These are phyloP conservation scores for Lutjanus argentimaculatus DNA, from an alignment of 2,797 vertebrate species.

Conservation along the genomic window DNA sequence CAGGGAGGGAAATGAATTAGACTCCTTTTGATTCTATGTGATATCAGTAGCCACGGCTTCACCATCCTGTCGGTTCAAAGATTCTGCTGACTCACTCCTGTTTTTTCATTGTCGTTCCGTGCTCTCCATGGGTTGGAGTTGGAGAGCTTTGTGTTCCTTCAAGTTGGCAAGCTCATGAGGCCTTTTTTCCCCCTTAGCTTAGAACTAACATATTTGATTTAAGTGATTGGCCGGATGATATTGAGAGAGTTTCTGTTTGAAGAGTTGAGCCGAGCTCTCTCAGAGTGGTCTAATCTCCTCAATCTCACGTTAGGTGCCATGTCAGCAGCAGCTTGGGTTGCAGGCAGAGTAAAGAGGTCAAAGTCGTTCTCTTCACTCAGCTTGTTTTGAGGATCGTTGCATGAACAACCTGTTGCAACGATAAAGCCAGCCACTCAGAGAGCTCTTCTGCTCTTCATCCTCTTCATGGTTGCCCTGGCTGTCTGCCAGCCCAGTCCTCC, in stretches of 20 bases:
- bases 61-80: constrained; percentile 66
- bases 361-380: constrained; percentile 68
- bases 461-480: constrained; percentile 74
- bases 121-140: constrained; percentile 53
- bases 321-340: constrained; percentile 77
- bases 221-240: constrained; percentile 69
- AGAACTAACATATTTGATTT: constrained; percentile 76
- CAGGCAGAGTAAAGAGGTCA: constrained; percentile 72
- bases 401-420: constrained; percentile 72
- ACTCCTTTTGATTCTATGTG: constrained; percentile 84
- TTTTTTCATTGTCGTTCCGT: constrained; percentile 44
- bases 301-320: constrained; percentile 71
- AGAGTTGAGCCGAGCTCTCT: constrained; percentile 66
- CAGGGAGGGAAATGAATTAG: constrained; percentile 86
- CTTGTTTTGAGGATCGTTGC: constrained; percentile 75
- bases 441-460: constrained; percentile 68
- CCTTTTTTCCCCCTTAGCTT: constrained; percentile 52
- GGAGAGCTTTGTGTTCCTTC: constrained; percentile 59
- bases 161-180: constrained; percentile 55
- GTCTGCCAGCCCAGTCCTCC: constrained; percentile 73
- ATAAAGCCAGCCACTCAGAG: constrained; percentile 61
- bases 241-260: constrained; percentile 73
- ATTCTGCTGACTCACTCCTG: constrained; percentile 85
- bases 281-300: constrained; percentile 73
- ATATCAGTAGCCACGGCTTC: constrained; percentile 78